These are phyloP conservation scores for Nematolebias whitei DNA, from an alignment of 2,113 vertebrate species.

Conservation along the genomic window DNA sequence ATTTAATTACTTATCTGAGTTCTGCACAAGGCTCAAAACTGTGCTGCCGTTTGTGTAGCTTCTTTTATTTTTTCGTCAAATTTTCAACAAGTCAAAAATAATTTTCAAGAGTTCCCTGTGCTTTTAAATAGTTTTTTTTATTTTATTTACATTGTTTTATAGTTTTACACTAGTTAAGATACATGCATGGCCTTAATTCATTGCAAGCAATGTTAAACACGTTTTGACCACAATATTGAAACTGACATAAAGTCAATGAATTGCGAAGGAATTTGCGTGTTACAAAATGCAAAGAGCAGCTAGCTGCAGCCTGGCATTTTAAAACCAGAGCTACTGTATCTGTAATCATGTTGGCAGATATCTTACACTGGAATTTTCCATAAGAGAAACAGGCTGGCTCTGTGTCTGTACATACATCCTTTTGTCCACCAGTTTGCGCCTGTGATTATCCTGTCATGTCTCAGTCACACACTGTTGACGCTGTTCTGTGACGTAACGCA, in stretches of 20 bases:
- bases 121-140: slow-evolving; percentile 25
- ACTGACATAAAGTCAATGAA: slow-evolving; percentile 53
- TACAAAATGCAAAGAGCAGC: slow-evolving; percentile 50
- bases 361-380: slow-evolving; percentile 69
- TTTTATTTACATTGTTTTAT: slow-evolving; percentile 17
- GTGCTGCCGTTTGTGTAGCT: slow-evolving; percentile 13
- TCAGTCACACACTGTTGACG: slow-evolving; percentile 59
- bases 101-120: slow-evolving; percentile 17
- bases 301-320: slow-evolving; percentile 28
- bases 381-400: slow-evolving; percentile 44
- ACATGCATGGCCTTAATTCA: slow-evolving; percentile 40
- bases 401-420: slow-evolving; percentile 47
- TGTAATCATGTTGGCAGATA: slow-evolving; percentile 52
- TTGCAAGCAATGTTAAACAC: slow-evolving; percentile 45
- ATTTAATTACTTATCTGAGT: slow-evolving; percentile 69
- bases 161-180: slow-evolving; percentile 1
- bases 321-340: slow-evolving; percentile 34
- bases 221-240: slow-evolving; percentile 45
- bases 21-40: slow-evolving; percentile 41
- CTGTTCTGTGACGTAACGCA: slow-evolving; percentile 61
- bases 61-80: slow-evolving; percentile 10
- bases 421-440: slow-evolving; percentile 52
- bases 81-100: slow-evolving; percentile 7
- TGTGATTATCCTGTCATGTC: slow-evolving; percentile 63
- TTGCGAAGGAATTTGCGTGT: slow-evolving; percentile 46